Base-by-base conservation (phyloP, 1,140 invertebrate genomes). In the Danaus melanippus region DNA sequence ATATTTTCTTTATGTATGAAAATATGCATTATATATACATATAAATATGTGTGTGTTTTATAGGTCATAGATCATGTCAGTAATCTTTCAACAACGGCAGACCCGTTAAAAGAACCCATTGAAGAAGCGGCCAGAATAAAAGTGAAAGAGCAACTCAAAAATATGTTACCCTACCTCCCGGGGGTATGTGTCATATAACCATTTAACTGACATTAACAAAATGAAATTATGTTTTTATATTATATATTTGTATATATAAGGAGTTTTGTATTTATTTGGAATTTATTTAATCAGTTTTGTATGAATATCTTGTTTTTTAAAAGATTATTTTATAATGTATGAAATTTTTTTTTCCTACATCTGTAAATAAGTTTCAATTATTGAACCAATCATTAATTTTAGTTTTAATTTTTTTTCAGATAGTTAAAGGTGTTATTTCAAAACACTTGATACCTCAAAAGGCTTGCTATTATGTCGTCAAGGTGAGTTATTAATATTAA, bases 61-160 rank as follows among this genome's bases (percentile, higher is more conserved):
- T 40, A 55, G 56, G 32, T 58, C 10, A 9, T 39, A 12, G 50
- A 32, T 8, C 56, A 58, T 12, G 12, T 58, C 4, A 52, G 43
- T 10, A 48, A 52, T 10, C 17, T 58, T 10, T n/a, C 46, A 10
- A 52, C 46, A 17, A 45, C n/a, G n/a, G 8, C 10, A 15, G 47
- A 10, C n/a, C 50, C n/a, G 7, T 17, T 4, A 48, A 39, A 49
- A 5, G 46, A 46, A 8, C 40, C 43, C 6, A 12, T 46, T 7
- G 50, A 58, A 32, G 56, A 52, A 9, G 45, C 32, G 5, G 56
- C 56, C 6, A 42, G 46, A 12, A 43, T 58, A 10, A 52, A 53
- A 48, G 49, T 58, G 0, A 51, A 46, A 7, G 45, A 58, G 12
- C 50, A 51, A 48, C 12, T 58, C 3, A 42, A 52, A 10, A 58